Conservation (phyloP, 2,797 vertebrate genomes). For the Austrolebias charrua region DNA sequence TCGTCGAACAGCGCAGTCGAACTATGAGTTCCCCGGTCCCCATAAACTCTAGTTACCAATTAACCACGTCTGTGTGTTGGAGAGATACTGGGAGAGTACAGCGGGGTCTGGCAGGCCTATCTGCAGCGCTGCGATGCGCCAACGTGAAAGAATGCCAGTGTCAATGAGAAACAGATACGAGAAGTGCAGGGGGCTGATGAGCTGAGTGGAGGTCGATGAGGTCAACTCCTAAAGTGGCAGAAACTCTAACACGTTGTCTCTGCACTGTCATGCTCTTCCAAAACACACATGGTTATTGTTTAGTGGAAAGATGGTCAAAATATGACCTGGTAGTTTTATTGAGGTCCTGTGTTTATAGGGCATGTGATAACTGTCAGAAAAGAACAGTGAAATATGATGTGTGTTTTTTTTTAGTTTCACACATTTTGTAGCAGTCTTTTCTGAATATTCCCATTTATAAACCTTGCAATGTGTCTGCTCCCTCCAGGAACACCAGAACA, state of each 20-base stretch:
- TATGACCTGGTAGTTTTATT: neutral
- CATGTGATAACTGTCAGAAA: neutral
- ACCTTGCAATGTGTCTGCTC: constrained; percentile 21
- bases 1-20: constrained; percentile 43
- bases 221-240: constrained; percentile 70
- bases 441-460: neutral
- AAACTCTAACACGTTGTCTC: constrained; percentile 25
- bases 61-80: constrained; percentile 54
- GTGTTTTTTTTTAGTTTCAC: constrained; percentile 10
- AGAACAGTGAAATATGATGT: constrained; percentile 3
- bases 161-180: constrained; percentile 79
- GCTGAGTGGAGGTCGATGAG: constrained; percentile 76
- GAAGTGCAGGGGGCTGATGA: constrained; percentile 71
- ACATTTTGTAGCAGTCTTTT: constrained; percentile 3
- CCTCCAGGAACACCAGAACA: constrained; percentile 19
- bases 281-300: neutral
- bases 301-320: neutral
- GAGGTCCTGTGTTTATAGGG: neutral
- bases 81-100: constrained; percentile 55
- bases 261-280: neutral
- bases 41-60: constrained; percentile 76
- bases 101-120: constrained; percentile 77
- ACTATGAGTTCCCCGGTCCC: constrained; percentile 53
- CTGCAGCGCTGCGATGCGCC: constrained; percentile 77
- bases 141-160: constrained; percentile 85